Evolutionary conservation across 2,888 invertebrate genomes (phyloP).

Genomic region (Zootermopsis nevadensis): DNA sequence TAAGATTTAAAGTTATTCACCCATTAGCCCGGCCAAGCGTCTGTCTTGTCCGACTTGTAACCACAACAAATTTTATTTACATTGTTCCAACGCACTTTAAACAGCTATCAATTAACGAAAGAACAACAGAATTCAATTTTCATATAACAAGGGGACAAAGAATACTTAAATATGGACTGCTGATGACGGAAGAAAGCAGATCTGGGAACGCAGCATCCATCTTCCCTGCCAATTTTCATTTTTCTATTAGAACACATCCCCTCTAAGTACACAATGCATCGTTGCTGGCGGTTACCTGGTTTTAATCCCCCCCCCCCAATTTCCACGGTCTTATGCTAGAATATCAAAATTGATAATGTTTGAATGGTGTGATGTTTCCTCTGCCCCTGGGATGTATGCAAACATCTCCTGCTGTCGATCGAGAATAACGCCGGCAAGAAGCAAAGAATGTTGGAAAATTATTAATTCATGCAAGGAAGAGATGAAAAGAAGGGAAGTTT

Average conservation of each 20-base stretch:
- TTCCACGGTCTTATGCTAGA: neutral
- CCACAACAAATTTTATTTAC: no score
- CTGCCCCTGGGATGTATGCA: conserved; percentile 42
- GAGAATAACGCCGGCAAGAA: conserved; percentile 35
- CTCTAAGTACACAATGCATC: conserved; percentile 9
- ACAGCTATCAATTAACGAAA: no score
- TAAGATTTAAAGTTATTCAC: no score
- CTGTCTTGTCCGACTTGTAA: no score
- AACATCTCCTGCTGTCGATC: conserved; percentile 36
- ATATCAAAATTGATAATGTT: conserved; percentile 40
- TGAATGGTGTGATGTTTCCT: conserved; percentile 43
- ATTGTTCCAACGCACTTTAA: no score
- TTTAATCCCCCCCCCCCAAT: conserved; percentile 3
- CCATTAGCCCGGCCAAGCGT: no score
- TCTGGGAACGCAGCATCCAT: neutral
- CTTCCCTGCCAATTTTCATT: neutral
- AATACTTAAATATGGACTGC: no score
- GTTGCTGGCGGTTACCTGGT: neutral
- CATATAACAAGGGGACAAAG: no score
- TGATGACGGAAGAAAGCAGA: neutral
- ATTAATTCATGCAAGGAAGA: conserved; percentile 43
- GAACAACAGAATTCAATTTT: no score
- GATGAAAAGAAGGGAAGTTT: conserved; percentile 25
- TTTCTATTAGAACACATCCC: neutral
- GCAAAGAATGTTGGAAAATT: conserved; percentile 40